Evolutionary conservation across 2,797 vertebrate species (phyloP).

Genomic region (Gymnopithys bicolor): DNA sequence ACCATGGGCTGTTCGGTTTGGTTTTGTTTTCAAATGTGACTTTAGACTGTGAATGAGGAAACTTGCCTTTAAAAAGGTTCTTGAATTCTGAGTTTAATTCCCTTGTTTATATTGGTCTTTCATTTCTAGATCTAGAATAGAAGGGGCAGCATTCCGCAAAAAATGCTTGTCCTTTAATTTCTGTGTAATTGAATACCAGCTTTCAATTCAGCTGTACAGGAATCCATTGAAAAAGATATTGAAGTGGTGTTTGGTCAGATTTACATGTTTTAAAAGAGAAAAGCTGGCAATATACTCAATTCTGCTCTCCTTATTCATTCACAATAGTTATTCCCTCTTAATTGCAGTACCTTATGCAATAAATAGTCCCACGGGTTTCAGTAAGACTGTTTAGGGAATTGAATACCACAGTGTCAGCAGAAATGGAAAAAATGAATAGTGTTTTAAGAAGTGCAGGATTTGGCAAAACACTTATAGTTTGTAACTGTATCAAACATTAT

Average conservation of each 20-base stretch:
- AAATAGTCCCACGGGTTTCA: neutral
- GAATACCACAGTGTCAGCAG: neutral
- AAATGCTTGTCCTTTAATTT: neutral
- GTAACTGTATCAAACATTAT: neutral
- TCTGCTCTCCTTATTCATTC: neutral
- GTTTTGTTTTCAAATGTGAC: neutral
- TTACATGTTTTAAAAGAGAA: neutral
- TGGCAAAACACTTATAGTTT: neutral
- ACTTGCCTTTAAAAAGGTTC: neutral
- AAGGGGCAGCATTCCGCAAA: neutral
- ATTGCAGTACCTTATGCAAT: neutral
- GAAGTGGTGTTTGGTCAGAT: neutral
- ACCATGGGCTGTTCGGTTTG: neutral
- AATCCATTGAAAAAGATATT: neutral
- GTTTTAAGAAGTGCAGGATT: neutral
- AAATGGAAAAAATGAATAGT: slow-evolving; percentile 18
- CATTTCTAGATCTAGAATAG: neutral
- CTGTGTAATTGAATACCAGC: neutral
- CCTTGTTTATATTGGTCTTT: neutral
- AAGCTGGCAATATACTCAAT: neutral
- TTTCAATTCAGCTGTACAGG: neutral
- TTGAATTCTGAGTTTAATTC: neutral
- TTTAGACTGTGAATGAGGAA: neutral
- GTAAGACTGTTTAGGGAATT: neutral
- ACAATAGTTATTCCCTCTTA: neutral